Evolutionary conservation across 2,888 invertebrate species (phyloP), one percentile per base, ranked within the genome.

Genomic region (Nipponacmea schrenckii): DNA sequence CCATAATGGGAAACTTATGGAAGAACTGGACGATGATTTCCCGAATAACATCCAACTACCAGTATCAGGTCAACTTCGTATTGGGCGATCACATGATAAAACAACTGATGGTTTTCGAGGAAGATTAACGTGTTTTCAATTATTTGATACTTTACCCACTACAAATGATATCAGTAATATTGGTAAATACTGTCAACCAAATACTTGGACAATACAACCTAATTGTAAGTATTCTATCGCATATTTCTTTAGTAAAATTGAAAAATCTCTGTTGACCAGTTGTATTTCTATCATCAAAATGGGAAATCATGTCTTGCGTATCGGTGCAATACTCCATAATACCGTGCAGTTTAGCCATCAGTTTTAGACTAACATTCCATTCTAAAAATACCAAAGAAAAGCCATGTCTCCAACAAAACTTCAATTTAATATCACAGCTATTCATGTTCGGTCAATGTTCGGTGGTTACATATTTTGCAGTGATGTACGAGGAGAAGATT

Each of bases 11-110:
- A 66, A 74, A 12, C 48, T 73, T 2, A 72, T 76, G 15, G 77
- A 79, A 26, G 71, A 80, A 64, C 72, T 76, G 1, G 80, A 81
- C 50, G 78, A 80, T 56, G 79, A 80, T 44, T 80, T 80, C 68
- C 79, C 78, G 65, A 79, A 80, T 69, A 72, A 77, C 62, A 79
- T 80, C 62, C 75, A 69, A 5, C 67, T 81, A 20, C 80, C 80
- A 7, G 64, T 68, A 24, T 67, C 69, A 5, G 81, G 81, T 3
- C 71, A 70, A 14, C 67, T 81, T 17, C 64, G 74, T 14, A 48
- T 79, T 45, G 80, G 78, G 20, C 69, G 76, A 14, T 68, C 77
- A 2, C 48, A 67, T 7, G 70, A 62, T 12, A 73, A 71, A 15
- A 68, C 69, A 24, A 77, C 75, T 12, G 73, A 71, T 12, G 74